A percentile compares a stretch with the other conserved stretches of the same genome.
These are phyloP conservation scores for Cheilosia vulpina DNA, from an alignment of 2,888 invertebrate species.

Conservation along the genomic window DNA sequence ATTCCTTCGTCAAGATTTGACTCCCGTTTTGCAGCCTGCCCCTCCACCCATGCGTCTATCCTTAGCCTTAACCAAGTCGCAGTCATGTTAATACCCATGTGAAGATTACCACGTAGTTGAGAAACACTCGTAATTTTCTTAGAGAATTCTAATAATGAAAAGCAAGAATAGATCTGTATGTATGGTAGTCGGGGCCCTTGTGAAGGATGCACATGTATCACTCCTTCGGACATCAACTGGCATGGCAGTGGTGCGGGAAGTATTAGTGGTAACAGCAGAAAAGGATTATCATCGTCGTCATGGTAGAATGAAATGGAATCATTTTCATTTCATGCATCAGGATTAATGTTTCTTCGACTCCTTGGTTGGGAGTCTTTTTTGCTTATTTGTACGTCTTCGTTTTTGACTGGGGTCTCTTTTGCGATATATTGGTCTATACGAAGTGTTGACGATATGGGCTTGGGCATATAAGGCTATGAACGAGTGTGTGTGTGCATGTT, in stretches of 20 bases:
- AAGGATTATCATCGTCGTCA: slow-evolving; percentile 59
- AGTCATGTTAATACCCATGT: slow-evolving; percentile 52
- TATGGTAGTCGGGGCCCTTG: not conserved
- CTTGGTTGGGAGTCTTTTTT: slow-evolving; percentile 29
- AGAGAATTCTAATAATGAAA: slow-evolving; percentile 53
- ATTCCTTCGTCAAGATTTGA: slow-evolving; percentile 39
- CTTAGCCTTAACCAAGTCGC: slow-evolving; percentile 25
- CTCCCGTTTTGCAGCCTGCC: not conserved
- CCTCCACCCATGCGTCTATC: slow-evolving; percentile 3
- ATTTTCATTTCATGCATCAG: slow-evolving; percentile 48
- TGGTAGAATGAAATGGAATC: slow-evolving; percentile 51
- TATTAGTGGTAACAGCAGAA: slow-evolving; percentile 35
- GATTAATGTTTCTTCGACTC: slow-evolving; percentile 44
- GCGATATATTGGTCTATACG: slow-evolving; percentile 5
- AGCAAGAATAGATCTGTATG: slow-evolving; percentile 6
- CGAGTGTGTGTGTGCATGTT: slow-evolving; percentile 38
- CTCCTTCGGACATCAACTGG: slow-evolving; percentile 39
- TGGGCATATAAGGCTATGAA: slow-evolving; percentile 18
- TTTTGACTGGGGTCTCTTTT: slow-evolving; percentile 2
- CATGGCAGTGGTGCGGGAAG: slow-evolving; percentile 1
- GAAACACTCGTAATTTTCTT: slow-evolving; percentile 60
- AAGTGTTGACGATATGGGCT: slow-evolving; percentile 24
- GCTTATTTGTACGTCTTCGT: slow-evolving; percentile 8
- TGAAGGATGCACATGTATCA: slow-evolving; percentile 41
- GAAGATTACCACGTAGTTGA: slow-evolving; percentile 63